Conservation (phyloP, 2,113 vertebrate genomes). For the Myxocyprinus asiaticus region DNA sequence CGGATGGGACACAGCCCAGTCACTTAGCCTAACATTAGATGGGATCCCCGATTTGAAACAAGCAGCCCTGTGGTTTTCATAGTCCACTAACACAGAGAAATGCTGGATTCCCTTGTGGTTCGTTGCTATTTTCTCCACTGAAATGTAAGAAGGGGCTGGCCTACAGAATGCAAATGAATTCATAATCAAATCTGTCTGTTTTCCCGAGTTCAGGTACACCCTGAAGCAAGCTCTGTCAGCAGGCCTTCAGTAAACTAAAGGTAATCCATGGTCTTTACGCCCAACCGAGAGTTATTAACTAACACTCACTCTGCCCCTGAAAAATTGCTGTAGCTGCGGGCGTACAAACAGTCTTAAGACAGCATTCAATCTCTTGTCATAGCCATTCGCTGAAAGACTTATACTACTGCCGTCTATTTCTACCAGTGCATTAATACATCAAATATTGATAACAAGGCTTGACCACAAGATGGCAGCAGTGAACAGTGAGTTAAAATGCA, state of each 20-base stretch:
- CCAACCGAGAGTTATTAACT: conserved; percentile 19
- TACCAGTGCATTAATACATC: neutral
- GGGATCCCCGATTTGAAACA: conserved; percentile 55
- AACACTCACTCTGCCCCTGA: too few relatives aligned
- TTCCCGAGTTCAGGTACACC: conserved; percentile 57
- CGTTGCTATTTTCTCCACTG: conserved; percentile 43
- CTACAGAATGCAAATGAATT: conserved; percentile 57
- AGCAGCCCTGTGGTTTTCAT: conserved; percentile 61
- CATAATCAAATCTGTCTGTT: conserved; percentile 59
- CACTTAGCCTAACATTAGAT: conserved; percentile 50
- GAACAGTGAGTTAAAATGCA: conserved; percentile 1
- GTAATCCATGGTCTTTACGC: conserved; percentile 46
- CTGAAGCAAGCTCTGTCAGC: conserved; percentile 47
- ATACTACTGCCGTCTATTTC: too few relatives aligned
- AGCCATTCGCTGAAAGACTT: neutral
- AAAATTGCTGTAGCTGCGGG: too few relatives aligned
- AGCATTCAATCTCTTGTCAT: too few relatives aligned
- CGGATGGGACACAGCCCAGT: conserved; percentile 16
- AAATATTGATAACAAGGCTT: neutral
- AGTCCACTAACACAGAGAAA: conserved; percentile 60
- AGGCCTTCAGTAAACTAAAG: conserved; percentile 24
- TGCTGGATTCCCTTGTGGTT: conserved; percentile 47
- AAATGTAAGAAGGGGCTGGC: conserved; percentile 51
- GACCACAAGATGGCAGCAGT: conserved; percentile 62
- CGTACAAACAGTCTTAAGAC: too few relatives aligned